Conservation (phyloP, 1,140 invertebrate species). For the Aphis gossypii region DNA sequence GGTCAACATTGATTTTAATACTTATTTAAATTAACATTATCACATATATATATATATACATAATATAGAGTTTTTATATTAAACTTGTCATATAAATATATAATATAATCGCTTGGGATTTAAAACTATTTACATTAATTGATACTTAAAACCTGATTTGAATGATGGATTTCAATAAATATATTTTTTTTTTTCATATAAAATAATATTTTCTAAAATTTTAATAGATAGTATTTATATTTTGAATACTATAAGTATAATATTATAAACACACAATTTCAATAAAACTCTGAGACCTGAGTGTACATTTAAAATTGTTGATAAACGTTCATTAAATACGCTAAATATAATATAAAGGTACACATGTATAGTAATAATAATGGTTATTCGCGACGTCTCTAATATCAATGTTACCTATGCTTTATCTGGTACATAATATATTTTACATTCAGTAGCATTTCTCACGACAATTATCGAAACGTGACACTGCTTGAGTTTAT, state of each 20-base stretch:
- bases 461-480: neutral
- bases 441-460: neutral
- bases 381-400: neutral
- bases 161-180: neutral
- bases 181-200: neutral
- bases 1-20: neutral
- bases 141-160: neutral
- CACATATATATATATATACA: neutral
- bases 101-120: neutral
- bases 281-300: neutral
- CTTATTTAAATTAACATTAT: neutral
- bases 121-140: neutral
- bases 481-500: too few relatives aligned
- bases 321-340: neutral
- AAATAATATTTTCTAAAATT: neutral
- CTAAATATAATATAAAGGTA: neutral
- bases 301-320: neutral
- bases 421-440: neutral
- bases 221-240: neutral
- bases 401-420: neutral
- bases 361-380: neutral
- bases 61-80: neutral
- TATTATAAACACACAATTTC: neutral
- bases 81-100: neutral
- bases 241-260: neutral